Evolutionary conservation across 2,888 invertebrate genomes (phyloP).

Genomic region (Brenthis ino): DNA sequence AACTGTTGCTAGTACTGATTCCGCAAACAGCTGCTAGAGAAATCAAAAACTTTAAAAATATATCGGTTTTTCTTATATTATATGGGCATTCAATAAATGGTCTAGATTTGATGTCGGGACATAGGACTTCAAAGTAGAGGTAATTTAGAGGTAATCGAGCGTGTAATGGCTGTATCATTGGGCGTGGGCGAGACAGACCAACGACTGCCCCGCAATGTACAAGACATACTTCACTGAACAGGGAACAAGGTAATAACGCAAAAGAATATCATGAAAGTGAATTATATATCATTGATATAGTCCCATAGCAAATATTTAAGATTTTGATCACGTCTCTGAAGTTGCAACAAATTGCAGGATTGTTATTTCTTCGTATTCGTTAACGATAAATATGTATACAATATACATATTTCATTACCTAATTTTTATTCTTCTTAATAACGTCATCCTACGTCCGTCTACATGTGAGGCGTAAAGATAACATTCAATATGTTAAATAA

Average conservation of each 20-base stretch:
- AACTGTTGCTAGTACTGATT: no score
- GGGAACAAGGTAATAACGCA: slow-evolving; percentile 47
- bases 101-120: slow-evolving; percentile 52
- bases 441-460: no score
- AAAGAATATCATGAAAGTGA: not conserved
- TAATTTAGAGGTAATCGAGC: slow-evolving; percentile 72
- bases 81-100: slow-evolving; percentile 36
- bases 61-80: slow-evolving; percentile 6
- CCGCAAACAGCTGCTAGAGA: no score
- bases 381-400: no score
- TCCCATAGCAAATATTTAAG: no score
- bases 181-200: slow-evolving; percentile 59
- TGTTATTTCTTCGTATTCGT: no score
- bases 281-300: not conserved
- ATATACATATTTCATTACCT: no score
- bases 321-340: no score
- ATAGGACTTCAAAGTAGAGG: slow-evolving; percentile 52
- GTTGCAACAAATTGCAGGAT: no score
- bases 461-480: no score
- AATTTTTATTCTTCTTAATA: no score
- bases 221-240: slow-evolving; percentile 57
- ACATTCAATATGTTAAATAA: not conserved
- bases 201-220: slow-evolving; percentile 47
- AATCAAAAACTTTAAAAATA: no score
- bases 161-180: slow-evolving; percentile 65